Base-by-base conservation (phyloP, 2,113 vertebrate genomes). In the Phalacrocorax pelagicus region DNA sequence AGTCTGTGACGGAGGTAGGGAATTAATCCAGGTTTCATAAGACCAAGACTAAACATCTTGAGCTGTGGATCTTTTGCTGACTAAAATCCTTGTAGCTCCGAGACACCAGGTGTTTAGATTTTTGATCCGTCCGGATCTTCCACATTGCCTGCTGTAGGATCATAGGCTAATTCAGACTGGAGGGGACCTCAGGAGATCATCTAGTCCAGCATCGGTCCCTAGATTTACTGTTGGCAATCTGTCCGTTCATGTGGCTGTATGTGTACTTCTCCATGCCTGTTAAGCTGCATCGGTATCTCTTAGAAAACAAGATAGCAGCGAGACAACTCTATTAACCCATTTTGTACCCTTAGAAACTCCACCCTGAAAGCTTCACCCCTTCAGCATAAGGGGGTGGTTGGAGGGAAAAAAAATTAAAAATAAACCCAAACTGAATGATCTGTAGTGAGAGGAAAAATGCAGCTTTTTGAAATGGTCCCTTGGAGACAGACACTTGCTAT, bases 171-270 rank as follows among this genome's bases (percentile, higher is more conserved):
- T 36, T 59, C 8, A 12, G 49, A 23, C 16, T 34, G 32, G 38
- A 47, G 32, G 11, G 42, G 58, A 47, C 20, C 52, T 47, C 26
- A 17, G 42, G 67, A 86, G n/a, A 10, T 75, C 80, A 9, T 26
- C 6, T 9, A 2, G 40, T 4, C 57, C 62, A 32, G 8, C 42
- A 11, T 0, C 30, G 21, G 32, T 57, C 13, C 40, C 34, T 4
- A 5, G 11, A 32, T 66, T 34, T 65, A 3, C 52, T 32, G 42
- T 16, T 32, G 51, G 61, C n/a, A 30, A 23, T 10, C 44, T n/a
- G 3, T 15, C 55, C 3, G 12, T 7, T 46, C 11, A 0, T 30
- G 21, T 14, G 11, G 2, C 44, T 8, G 8, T 6, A 0, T n/a
- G 29, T 16, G 63, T 3, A 18, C 49, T n/a, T 22, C 38, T 0